A percentile compares a stretch with the other conserved stretches of the same genome.
Conservation (phyloP, 2,888 invertebrate species). For the Phragmatobia fuliginosa region DNA sequence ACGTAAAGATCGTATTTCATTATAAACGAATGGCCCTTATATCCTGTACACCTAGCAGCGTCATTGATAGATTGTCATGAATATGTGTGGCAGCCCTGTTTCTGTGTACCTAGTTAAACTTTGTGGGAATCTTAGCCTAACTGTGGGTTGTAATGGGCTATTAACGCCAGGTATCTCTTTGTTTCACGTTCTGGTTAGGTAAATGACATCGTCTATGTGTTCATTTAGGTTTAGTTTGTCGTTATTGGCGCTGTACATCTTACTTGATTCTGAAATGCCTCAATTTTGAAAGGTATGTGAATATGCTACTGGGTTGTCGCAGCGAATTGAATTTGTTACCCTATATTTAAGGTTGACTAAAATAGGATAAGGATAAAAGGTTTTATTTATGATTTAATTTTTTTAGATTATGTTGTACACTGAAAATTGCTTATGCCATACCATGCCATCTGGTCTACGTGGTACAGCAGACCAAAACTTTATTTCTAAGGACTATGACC, state of each 20-base stretch:
- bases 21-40: no score
- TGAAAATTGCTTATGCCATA: no score
- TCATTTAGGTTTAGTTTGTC: slow-evolving; percentile 36
- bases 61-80: neutral
- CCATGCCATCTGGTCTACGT: no score
- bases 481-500: no score
- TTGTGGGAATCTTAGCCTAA: slow-evolving; percentile 36
- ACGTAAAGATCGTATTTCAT: no score
- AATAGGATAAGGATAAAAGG: neutral
- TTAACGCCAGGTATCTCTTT: slow-evolving; percentile 27
- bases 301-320: neutral
- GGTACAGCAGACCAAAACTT: no score
- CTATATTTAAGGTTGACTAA: neutral
- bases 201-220: slow-evolving; percentile 30
- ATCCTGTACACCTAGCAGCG: neutral
- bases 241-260: slow-evolving; percentile 7
- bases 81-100: neutral
- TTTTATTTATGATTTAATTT: no score
- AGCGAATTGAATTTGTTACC: neutral
- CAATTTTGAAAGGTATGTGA: neutral
- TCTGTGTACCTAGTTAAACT: slow-evolving; percentile 11
- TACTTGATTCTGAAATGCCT: neutral
- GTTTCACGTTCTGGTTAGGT: slow-evolving; percentile 28
- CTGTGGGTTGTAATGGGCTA: slow-evolving; percentile 31
- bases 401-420: no score